Base-by-base conservation (phyloP, 2,888 invertebrate genomes). In the Watsonalla binaria region DNA sequence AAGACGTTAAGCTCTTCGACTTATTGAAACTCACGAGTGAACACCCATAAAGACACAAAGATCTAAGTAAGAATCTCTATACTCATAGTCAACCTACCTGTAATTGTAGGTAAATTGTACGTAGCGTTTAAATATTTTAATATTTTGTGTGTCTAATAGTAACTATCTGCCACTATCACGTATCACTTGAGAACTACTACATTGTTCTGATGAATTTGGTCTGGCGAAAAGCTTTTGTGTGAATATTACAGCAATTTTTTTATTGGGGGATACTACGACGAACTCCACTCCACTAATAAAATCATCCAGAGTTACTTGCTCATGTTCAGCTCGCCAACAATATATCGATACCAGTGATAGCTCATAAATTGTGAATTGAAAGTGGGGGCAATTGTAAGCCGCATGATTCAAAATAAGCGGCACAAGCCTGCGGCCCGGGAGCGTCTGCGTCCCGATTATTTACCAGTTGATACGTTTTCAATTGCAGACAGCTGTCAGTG, bases 401-500 rank as follows among this genome's bases (percentile, higher is more conserved):
- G 50, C 45, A 47, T 35, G 24, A 33, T 46, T 35, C 24, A 46
- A 42, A 37, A 34, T 35, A 48, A 48, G 13, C 39, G 51, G 49
- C 35, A 35, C 45, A 34, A 46, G 37, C 48, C 52, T 50, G 46
- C 47, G 55, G 47, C 35, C 13, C 13, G 37, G 37, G 39, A 39
- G 47, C 46, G 48, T 39, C 59, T 55, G 55, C 55, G 58, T 66
- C 59, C 61, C 61, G 65, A 78, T 78, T 82, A 81, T 82, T 78
- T 67, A 68, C 67, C 76, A 72, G 74, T 76, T 76, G 80, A 82
- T 81, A 83, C 79, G 77, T 80, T 82, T 84, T 85, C 86, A 86
- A 84, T 84, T 78, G 84, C 85, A 84, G 81, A 74, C 67, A 72
- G 75, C 76, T 84, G 87, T 82, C 86, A 84, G 80, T 82, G 78